Evolutionary conservation across 2,888 invertebrate species (phyloP), one percentile per base, ranked within the genome.

Genomic region (Hanleya hanleyi): DNA sequence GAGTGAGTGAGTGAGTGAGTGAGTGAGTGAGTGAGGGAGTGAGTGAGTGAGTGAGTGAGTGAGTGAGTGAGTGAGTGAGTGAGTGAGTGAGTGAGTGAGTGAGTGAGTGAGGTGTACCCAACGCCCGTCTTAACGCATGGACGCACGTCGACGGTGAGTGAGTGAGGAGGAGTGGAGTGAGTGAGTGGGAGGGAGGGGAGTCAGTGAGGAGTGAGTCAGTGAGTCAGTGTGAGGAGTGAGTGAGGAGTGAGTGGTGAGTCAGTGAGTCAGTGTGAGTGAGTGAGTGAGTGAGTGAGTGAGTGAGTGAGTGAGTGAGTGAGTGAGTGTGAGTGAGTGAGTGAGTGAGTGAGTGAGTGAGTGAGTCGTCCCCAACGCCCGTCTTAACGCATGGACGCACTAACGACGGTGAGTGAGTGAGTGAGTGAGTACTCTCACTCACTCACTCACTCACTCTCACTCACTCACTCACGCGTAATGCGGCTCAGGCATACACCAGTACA

Each of bases 21-120:
- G n/a, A n/a, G n/a, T n/a, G n/a, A n/a, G n/a, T n/a, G n/a, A n/a
- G n/a, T n/a, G n/a, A n/a, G n/a, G n/a, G n/a, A n/a, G n/a, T n/a
- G n/a, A n/a, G n/a, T n/a, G n/a, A n/a, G n/a, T n/a, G n/a, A n/a
- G 67, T 71, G 68, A 70, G 72, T 76, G 75, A 74, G 76, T 72
- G 76, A 71, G 65, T 71, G 72, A 71, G 75, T 69, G 74, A 65
- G 71, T 71, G 71, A 38, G 77, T 70, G 70, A 49, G 77, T 67
- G 72, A 47, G 73, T 50, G 73, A 38, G 73, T 69, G 76, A 62
- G 76, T 70, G 72, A 51, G 74, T 72, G 76, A 68, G 69, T 71
- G 74, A 69, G 71, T 62, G 74, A 72, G 73, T 74, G 74, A 70
- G 74, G 70, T 69, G 61, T n/a, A n/a, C n/a, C n/a, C n/a, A n/a